These are phyloP conservation scores for Zeugodacus cucurbitae DNA, from an alignment of 1,140 invertebrate genomes.

Conservation along the genomic window DNA sequence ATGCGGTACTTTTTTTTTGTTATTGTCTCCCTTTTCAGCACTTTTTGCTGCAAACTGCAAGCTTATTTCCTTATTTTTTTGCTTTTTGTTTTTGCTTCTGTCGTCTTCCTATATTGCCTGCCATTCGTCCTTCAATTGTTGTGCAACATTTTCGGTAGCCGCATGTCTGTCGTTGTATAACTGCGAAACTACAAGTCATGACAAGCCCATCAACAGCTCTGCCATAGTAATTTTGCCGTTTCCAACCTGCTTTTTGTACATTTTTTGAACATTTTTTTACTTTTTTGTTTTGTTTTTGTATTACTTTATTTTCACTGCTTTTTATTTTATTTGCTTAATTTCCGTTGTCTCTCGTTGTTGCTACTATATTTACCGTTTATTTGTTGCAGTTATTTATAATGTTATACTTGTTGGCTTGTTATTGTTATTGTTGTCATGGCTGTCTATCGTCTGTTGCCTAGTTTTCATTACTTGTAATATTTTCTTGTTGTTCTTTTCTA, in stretches of 20 bases:
- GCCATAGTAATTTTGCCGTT: not conserved
- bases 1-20: not conserved
- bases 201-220: not conserved
- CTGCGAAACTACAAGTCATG: not conserved
- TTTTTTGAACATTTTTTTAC: not conserved
- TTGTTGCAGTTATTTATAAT: not conserved
- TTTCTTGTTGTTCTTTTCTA: not conserved
- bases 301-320: not conserved
- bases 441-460: not conserved
- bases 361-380: not conserved
- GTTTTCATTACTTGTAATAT: not conserved
- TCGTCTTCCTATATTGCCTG: not conserved
- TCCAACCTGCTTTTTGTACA: not conserved
- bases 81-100: not conserved
- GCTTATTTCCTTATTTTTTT: not conserved
- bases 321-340: not conserved
- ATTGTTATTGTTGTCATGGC: not conserved
- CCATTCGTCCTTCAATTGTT: slow-evolving; percentile 11
- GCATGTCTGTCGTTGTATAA: not conserved
- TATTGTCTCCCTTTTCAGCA: not conserved
- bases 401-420: not conserved
- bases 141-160: slow-evolving; percentile 10
- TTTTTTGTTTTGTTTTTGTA: not conserved
- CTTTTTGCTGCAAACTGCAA: not conserved
- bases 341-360: not conserved